These are phyloP conservation scores for Oenanthe oenanthe DNA, from an alignment of 2,113 vertebrate genomes.

Conservation along the genomic window DNA sequence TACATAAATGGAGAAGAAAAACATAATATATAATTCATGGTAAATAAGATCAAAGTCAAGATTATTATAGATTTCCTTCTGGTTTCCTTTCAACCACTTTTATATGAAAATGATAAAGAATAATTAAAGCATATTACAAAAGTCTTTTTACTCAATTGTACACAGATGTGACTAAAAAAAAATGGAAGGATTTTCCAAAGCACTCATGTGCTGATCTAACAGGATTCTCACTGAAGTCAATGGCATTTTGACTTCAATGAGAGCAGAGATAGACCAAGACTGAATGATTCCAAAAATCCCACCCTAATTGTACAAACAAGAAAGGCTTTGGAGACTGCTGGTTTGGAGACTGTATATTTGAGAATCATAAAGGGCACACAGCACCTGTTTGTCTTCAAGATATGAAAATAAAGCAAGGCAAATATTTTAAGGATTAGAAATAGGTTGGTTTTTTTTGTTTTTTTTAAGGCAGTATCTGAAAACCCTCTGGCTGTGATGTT, in stretches of 20 bases:
- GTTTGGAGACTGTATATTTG: constrained; percentile 56
- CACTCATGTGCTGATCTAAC: background rate
- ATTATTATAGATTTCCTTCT: constrained; percentile 34
- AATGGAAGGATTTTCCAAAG: background rate
- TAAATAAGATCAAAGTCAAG: constrained; percentile 54
- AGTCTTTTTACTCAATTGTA: constrained; percentile 43
- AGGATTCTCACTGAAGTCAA: background rate
- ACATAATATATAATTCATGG: background rate
- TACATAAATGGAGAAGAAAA: constrained; percentile 31
- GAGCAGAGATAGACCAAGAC: constrained; percentile 7
- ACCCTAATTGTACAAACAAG: constrained; percentile 67
- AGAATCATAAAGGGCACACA: constrained; percentile 66
- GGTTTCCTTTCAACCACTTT: constrained; percentile 52
- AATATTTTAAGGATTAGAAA: constrained; percentile 71
- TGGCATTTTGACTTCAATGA: constrained; percentile 16
- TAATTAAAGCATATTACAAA: constrained; percentile 55
- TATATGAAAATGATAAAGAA: constrained; percentile 41
- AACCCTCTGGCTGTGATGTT: constrained; percentile 27
- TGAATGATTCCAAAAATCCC: constrained; percentile 35
- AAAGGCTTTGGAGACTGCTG: constrained; percentile 58
- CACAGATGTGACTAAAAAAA: constrained; percentile 35
- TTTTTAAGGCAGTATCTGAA: constrained; percentile 10
- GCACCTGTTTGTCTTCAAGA: constrained; percentile 69
- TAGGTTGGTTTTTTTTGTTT: background rate
- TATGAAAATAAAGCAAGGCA: constrained; percentile 70